A percentile compares a stretch with the other conserved stretches of the same genome.
Conservation (phyloP, 2,113 vertebrate genomes). For the Cygnus buccinator region DNA sequence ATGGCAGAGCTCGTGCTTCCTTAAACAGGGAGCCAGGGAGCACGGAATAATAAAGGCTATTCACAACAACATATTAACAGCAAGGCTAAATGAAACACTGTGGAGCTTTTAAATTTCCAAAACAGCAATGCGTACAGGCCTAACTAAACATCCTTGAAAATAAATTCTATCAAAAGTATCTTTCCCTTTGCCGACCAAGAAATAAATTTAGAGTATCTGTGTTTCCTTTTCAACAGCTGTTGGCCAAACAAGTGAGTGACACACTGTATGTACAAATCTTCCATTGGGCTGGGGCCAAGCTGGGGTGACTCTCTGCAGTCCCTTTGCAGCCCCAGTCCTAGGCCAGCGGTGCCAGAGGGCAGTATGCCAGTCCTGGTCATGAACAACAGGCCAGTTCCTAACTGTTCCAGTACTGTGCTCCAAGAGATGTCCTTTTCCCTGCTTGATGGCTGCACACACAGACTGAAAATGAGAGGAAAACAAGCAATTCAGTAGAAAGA, state of each 20-base stretch:
- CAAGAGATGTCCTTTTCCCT: background rate
- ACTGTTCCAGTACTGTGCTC: background rate
- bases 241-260: background rate
- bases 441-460: background rate
- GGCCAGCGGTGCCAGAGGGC: background rate
- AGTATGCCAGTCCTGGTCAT: fast-evolving
- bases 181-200: background rate
- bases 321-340: background rate
- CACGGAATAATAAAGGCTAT: background rate
- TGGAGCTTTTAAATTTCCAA: background rate
- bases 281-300: background rate
- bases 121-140: background rate
- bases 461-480: background rate
- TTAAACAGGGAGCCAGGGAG: background rate
- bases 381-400: background rate
- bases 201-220: background rate
- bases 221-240: background rate
- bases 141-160: background rate
- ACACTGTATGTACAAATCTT: background rate
- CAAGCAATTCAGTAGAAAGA: background rate
- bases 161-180: background rate
- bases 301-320: background rate
- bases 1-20: background rate
- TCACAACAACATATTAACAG: background rate
- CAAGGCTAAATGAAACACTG: background rate